phyloP scores from a whole-genome alignment of 2,888 invertebrate genomes.

The Xestoiulus laeticollis region DNA sequence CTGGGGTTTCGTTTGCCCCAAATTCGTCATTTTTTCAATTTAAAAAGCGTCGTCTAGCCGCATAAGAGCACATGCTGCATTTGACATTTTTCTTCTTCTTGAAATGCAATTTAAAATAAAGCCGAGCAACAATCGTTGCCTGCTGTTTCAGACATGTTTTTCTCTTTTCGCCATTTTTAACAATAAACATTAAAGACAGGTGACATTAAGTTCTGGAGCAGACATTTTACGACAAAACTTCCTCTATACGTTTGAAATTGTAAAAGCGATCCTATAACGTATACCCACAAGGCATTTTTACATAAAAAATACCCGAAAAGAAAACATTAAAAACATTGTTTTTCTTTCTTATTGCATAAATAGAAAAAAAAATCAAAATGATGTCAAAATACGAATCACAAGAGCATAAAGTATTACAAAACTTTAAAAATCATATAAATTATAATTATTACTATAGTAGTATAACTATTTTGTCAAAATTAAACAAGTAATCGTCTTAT shows the following conservation, averaged over 20 bases:
- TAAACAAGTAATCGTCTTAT: too few relatives aligned
- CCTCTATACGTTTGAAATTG: neutral
- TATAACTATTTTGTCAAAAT: too few relatives aligned
- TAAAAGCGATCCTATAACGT: too few relatives aligned
- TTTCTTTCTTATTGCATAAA: too few relatives aligned
- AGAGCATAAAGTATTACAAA: too few relatives aligned
- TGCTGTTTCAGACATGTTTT: constrained; percentile 37
- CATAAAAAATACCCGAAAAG: too few relatives aligned
- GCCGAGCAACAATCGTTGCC: constrained; percentile 34
- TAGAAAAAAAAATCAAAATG: too few relatives aligned
- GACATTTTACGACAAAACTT: neutral
- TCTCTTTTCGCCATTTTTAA: constrained; percentile 29
- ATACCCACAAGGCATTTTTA: too few relatives aligned
- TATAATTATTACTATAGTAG: too few relatives aligned
- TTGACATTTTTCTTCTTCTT: constrained; percentile 27
- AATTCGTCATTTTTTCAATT: constrained; percentile 10
- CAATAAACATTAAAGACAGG: constrained; percentile 31
- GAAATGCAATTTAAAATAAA: constrained; percentile 33
- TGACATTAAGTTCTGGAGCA: constrained; percentile 29
- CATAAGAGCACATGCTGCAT: constrained; percentile 6
- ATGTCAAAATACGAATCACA: too few relatives aligned
- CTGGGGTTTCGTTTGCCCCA: neutral
- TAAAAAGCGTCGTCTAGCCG: constrained; percentile 10
- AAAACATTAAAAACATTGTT: too few relatives aligned
- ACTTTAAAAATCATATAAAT: too few relatives aligned